Percentiles rank a stretch among this genome's conserved stretches.
phyloP scores from a whole-genome alignment of 2,888 invertebrate species.

The Acleris laterana region DNA sequence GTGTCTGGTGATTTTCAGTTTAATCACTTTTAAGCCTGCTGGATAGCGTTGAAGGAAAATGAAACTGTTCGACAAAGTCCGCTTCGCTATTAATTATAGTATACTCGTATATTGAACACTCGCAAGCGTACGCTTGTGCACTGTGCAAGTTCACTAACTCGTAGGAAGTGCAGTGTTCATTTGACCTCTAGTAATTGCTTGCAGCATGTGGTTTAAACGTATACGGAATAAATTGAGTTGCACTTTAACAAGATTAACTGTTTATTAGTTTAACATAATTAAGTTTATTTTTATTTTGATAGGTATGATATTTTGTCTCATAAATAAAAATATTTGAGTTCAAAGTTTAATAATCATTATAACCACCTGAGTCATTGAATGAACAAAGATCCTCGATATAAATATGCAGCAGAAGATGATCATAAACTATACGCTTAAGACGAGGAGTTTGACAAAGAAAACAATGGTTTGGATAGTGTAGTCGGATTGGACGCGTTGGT shows the following conservation, averaged over 20 bases:
- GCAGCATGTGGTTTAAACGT: neutral
- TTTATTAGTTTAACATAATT: slow-evolving; percentile 4
- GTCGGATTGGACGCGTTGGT: slow-evolving; percentile 52
- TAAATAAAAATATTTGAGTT: slow-evolving; percentile 31
- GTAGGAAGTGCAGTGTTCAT: slow-evolving; percentile 16
- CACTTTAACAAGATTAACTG: neutral
- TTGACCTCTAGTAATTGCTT: slow-evolving; percentile 22
- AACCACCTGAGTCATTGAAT: slow-evolving; percentile 38
- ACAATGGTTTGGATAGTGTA: slow-evolving; percentile 64
- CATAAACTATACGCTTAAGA: slow-evolving; percentile 71
- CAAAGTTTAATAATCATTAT: slow-evolving; percentile 38
- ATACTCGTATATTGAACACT: neutral
- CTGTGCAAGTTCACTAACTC: slow-evolving; percentile 14
- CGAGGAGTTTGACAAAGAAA: slow-evolving; percentile 64
- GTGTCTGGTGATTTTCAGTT: slow-evolving; percentile 77
- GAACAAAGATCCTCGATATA: slow-evolving; percentile 45
- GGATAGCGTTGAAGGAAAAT: slow-evolving; percentile 58
- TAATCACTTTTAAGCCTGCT: slow-evolving; percentile 58
- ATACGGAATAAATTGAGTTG: neutral
- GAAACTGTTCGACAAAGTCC: slow-evolving; percentile 50
- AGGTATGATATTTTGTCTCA: slow-evolving; percentile 6
- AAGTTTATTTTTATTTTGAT: neutral
- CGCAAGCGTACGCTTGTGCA: neutral
- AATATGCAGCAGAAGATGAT: slow-evolving; percentile 55
- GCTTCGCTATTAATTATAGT: slow-evolving; percentile 29